Conservation (phyloP, 2,888 invertebrate species). For the Drosophila melanosoma region DNA sequence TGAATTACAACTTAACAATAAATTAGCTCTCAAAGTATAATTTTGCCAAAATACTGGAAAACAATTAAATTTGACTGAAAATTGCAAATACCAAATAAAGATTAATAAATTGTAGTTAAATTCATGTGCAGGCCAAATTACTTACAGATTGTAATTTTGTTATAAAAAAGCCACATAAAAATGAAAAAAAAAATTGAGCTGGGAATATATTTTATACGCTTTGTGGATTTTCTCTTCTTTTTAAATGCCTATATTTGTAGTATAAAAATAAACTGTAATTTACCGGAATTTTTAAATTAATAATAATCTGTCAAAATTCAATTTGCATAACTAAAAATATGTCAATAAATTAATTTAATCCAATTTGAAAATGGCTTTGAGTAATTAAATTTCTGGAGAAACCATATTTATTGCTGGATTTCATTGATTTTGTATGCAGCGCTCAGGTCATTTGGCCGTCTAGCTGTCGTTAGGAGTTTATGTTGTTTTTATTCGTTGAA, state of each 20-base stretch:
- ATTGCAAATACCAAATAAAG: not conserved
- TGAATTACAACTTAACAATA: not conserved
- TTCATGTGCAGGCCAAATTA: not conserved
- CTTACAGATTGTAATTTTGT: not conserved
- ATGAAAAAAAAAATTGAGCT: not conserved
- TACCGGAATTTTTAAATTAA: not conserved
- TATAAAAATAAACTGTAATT: not conserved
- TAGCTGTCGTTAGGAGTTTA: not conserved
- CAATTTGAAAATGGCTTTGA: not conserved
- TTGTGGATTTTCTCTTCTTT: not conserved
- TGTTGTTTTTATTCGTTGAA: not conserved
- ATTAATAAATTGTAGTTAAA: too few species aligned
- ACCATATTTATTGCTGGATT: not conserved
- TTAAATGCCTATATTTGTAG: not conserved
- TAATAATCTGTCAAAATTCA: not conserved
- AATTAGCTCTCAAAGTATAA: not conserved
- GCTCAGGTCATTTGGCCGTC: not conserved
- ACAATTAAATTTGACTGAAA: not conserved
- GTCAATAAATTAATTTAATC: not conserved
- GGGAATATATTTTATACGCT: too few species aligned
- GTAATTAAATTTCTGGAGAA: not conserved
- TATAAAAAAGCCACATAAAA: not conserved
- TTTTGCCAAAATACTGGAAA: not conserved
- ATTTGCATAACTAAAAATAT: not conserved
- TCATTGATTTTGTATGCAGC: conserved; percentile 6